Percentiles rank a stretch among this genome's conserved stretches.
Evolutionary conservation across 2,113 vertebrate genomes (phyloP).

Genomic region (Gopherus flavomarginatus): DNA sequence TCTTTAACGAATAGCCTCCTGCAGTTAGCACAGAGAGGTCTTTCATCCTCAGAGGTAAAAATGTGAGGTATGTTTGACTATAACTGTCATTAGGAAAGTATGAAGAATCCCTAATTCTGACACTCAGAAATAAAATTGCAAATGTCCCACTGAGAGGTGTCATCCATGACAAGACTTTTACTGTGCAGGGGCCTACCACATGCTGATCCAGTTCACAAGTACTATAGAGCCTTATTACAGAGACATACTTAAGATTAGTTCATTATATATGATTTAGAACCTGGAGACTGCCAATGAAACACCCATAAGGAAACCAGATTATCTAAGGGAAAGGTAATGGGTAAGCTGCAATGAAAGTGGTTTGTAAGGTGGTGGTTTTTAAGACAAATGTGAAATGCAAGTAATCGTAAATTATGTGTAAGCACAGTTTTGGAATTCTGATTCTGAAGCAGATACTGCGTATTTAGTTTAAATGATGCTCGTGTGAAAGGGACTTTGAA

Average conservation of each 20-base stretch:
- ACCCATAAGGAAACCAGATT: slow-evolving; percentile 1
- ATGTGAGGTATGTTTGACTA: background rate
- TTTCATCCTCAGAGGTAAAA: slow-evolving; percentile 7
- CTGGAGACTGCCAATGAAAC: slow-evolving; percentile 23
- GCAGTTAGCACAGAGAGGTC: background rate
- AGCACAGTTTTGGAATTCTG: background rate
- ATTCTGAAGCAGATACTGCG: background rate
- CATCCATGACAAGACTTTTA: background rate
- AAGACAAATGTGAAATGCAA: background rate
- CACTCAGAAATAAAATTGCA: slow-evolving; percentile 28
- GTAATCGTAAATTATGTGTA: background rate
- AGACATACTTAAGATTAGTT: background rate
- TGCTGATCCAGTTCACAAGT: background rate
- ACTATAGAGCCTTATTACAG: background rate
- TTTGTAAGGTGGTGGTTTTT: background rate
- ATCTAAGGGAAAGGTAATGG: background rate
- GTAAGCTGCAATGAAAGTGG: background rate
- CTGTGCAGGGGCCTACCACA: background rate
- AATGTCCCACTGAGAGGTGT: slow-evolving; percentile 27
- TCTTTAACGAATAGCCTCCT: background rate
- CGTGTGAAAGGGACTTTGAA: background rate
- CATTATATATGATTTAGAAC: slow-evolving; percentile 20
- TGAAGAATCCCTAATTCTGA: slow-evolving; percentile 35
- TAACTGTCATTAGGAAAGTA: background rate
- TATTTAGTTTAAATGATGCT: background rate